Percentiles rank a stretch among this genome's conserved stretches.
Conservation (phyloP, 2,888 invertebrate species). For the Apotomis turbidana region DNA sequence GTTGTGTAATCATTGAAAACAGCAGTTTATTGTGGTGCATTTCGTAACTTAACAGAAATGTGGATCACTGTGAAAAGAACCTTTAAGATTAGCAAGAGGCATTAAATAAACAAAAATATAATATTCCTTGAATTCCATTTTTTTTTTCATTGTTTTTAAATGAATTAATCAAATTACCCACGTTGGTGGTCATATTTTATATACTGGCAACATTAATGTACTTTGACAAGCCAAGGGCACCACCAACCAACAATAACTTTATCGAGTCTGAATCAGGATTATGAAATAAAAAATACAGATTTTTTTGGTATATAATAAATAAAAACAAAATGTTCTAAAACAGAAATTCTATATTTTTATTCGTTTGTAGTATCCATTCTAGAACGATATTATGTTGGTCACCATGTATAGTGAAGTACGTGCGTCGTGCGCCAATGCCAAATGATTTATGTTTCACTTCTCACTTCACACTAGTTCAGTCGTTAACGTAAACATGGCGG, state of each 20-base stretch:
- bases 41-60: no score
- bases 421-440: conserved; percentile 19
- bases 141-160: neutral
- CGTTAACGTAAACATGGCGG: conserved; percentile 85
- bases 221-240: conserved; percentile 31
- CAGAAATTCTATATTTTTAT: neutral
- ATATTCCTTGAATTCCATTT: neutral
- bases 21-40: no score
- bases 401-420: conserved; percentile 54
- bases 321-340: neutral
- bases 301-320: neutral
- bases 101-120: no score
- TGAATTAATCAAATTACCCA: neutral
- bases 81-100: no score
- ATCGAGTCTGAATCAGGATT: neutral
- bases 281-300: neutral
- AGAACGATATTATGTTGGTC: conserved; percentile 44
- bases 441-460: conserved; percentile 45
- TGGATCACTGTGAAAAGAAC: no score
- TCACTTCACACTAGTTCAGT: conserved; percentile 52
- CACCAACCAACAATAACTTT: neutral
- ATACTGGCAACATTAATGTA: conserved; percentile 28
- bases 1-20: no score
- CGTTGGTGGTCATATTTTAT: neutral
- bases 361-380: neutral